phyloP scores from a whole-genome alignment of 2,888 invertebrate species.

The Sarcophaga caerulescens region DNA sequence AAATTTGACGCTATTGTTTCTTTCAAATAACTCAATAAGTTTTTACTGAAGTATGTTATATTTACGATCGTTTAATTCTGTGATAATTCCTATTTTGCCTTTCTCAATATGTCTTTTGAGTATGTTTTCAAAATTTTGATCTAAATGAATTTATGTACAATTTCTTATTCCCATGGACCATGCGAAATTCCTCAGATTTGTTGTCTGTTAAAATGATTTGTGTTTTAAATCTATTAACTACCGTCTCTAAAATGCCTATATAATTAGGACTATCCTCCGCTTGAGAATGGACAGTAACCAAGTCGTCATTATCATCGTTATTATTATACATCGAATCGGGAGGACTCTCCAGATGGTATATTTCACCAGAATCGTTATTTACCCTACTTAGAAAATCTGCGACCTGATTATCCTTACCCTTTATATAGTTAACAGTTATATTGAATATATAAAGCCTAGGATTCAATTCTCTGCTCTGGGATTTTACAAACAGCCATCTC shows the following conservation, averaged over 20 bases:
- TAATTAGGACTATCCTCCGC: conserved; percentile 22
- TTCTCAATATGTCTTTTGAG: no score
- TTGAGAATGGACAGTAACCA: conserved; percentile 24
- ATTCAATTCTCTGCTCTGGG: no score
- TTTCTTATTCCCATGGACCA: conserved; percentile 39
- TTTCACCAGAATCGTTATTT: conserved; percentile 20
- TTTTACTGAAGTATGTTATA: no score
- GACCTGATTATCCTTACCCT: conserved; percentile 31
- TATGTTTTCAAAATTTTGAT: no score
- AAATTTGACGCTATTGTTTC: no score
- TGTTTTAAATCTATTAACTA: conserved; percentile 5
- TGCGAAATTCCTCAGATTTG: conserved; percentile 27
- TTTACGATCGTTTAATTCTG: no score
- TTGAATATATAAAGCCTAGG: no score
- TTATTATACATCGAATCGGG: no score
- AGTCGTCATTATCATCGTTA: neutral
- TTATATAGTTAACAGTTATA: conserved; percentile 8
- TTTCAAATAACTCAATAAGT: no score
- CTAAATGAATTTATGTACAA: no score
- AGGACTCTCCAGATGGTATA: neutral
- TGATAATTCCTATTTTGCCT: no score
- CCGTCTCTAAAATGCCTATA: conserved; percentile 36
- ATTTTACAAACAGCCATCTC: no score
- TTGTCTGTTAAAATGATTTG: neutral
- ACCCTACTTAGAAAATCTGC: conserved; percentile 39